Conservation (phyloP, 2,113 vertebrate species). For the Brachirus orientalis region DNA sequence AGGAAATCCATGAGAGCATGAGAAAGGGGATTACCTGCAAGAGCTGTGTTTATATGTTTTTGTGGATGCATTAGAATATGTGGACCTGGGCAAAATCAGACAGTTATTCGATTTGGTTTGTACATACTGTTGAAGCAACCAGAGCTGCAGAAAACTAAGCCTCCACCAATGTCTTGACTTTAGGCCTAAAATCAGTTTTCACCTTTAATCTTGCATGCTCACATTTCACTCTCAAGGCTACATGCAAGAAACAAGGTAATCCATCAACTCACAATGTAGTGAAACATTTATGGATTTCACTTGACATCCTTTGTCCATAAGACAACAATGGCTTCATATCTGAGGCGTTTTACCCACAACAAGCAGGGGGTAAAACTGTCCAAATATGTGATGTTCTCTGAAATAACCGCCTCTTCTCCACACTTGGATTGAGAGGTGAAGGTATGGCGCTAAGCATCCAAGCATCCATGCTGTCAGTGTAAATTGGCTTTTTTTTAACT, state of each 20-base stretch:
- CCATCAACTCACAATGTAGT: constrained; percentile 2
- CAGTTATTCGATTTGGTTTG: too few species aligned
- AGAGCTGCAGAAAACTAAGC: background rate
- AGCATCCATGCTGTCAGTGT: constrained; percentile 28
- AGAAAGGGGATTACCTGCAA: background rate
- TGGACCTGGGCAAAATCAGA: too few species aligned
- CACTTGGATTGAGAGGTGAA: constrained; percentile 14
- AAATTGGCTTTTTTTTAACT: constrained; percentile 15
- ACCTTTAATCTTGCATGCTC: constrained; percentile 22
- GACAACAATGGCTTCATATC: constrained; percentile 4
- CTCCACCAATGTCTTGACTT: background rate
- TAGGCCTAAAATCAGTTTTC: background rate
- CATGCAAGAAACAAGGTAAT: constrained; percentile 7
- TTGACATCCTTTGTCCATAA: constrained; percentile 11
- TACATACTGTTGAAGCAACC: too few species aligned
- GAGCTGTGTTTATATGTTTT: background rate
- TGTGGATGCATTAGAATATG: background rate
- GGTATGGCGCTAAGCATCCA: constrained; percentile 7
- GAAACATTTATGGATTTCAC: constrained; percentile 36
- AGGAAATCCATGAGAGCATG: background rate
- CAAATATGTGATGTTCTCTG: constrained; percentile 24
- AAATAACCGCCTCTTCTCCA: constrained; percentile 37
- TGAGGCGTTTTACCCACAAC: constrained; percentile 9
- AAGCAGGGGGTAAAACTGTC: too few species aligned
- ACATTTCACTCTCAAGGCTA: constrained; percentile 15